These are phyloP conservation scores for Caenorhabditis plicata DNA, from an alignment of 2,888 invertebrate genomes.

Conservation along the genomic window DNA sequence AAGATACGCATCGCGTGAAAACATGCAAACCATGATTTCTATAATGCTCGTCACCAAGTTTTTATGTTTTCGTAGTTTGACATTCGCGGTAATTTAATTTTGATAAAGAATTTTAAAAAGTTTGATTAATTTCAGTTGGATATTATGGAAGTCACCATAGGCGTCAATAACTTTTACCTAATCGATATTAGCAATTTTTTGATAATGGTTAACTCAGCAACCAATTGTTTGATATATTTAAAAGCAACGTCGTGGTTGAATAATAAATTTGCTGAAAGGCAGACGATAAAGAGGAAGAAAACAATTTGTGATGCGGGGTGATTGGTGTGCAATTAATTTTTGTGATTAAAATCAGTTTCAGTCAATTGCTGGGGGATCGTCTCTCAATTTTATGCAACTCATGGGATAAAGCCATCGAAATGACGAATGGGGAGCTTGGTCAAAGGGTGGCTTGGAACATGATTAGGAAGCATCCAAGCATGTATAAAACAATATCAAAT, in stretches of 20 bases:
- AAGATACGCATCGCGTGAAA: conserved; percentile 49
- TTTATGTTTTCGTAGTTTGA: conserved; percentile 51
- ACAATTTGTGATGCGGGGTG: conserved; percentile 53
- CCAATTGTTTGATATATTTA: conserved; percentile 60
- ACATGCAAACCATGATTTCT: conserved; percentile 56
- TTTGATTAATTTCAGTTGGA: conserved; percentile 50
- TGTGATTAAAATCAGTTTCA: conserved; percentile 13
- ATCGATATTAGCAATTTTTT: conserved; percentile 55
- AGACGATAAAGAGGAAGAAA: conserved; percentile 57
- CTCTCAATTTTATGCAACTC: conserved; percentile 41
- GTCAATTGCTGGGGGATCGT: conserved; percentile 44
- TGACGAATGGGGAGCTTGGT: conserved; percentile 56
- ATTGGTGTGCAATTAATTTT: no score
- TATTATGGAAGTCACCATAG: conserved; percentile 52
- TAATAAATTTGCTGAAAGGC: conserved; percentile 43
- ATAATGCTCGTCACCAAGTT: conserved; percentile 58
- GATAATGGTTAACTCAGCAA: conserved; percentile 58
- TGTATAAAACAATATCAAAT: conserved; percentile 41
- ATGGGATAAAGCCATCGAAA: conserved; percentile 47
- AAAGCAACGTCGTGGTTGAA: conserved; percentile 54
- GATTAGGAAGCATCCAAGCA: conserved; percentile 52
- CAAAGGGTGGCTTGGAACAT: conserved; percentile 55
- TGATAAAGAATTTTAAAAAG: not conserved
- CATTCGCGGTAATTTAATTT: conserved; percentile 39
- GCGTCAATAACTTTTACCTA: conserved; percentile 30